A percentile compares a stretch with the other conserved stretches of the same genome.
Evolutionary conservation across 2,797 vertebrate genomes (phyloP).

Genomic region (Trachops cirrhosus): DNA sequence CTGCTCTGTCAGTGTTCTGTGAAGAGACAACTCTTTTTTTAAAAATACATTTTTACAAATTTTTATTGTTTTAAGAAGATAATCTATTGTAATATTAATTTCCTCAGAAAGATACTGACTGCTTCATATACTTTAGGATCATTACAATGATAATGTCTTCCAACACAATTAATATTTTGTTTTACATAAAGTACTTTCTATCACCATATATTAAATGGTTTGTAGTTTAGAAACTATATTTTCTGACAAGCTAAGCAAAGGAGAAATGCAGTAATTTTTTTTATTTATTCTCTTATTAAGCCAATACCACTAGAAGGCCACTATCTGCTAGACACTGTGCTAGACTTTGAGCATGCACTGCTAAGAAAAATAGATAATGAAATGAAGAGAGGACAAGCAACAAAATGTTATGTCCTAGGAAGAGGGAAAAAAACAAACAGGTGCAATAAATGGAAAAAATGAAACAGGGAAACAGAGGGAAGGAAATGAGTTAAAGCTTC

Average conservation of each 20-base stretch:
- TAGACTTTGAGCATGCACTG: background rate
- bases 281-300: background rate
- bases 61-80: background rate
- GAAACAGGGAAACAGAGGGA: background rate
- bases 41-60: background rate
- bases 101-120: background rate
- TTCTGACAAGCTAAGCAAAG: background rate
- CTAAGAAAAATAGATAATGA: background rate
- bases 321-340: background rate
- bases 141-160: background rate
- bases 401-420: background rate
- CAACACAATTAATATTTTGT: background rate
- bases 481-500: background rate
- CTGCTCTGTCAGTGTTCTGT: constrained; percentile 48
- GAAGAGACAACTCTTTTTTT: background rate
- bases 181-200: background rate
- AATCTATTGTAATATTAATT: background rate
- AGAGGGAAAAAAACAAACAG: background rate
- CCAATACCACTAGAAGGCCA: background rate
- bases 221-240: background rate
- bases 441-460: background rate
- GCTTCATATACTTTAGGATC: background rate
- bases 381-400: background rate
- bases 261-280: background rate
- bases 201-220: background rate